A percentile compares a stretch with the other conserved stretches of the same genome.
Conservation (phyloP, 2,797 vertebrate species). For the Rhodeus uyekii region DNA sequence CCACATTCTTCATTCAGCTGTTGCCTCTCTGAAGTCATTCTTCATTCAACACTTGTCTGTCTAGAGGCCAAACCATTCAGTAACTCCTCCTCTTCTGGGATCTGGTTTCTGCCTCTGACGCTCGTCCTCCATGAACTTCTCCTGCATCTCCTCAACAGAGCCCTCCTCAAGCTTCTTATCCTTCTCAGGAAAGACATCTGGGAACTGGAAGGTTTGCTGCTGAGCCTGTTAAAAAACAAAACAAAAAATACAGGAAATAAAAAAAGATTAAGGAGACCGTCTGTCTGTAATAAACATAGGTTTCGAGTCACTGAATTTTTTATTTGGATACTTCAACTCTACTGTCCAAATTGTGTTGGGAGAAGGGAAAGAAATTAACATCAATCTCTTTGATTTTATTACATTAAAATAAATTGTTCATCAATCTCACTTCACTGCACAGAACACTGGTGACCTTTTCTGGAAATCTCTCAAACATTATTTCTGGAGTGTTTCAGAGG, state of each 20-base stretch:
- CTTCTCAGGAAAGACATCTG: slow-evolving; percentile 88
- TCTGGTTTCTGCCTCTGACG: slow-evolving; percentile 79
- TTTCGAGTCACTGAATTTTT: neutral
- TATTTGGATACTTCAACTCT: neutral
- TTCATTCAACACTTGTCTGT: slow-evolving; percentile 50
- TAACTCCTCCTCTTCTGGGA: slow-evolving; percentile 86
- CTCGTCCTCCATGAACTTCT: slow-evolving; percentile 82
- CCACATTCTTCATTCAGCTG: slow-evolving; percentile 43
- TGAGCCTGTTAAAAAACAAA: too few species aligned
- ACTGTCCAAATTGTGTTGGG: neutral
- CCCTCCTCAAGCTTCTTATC: slow-evolving; percentile 65
- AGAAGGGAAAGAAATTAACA: neutral
- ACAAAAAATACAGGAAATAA: slow-evolving; percentile 42
- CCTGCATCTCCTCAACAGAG: slow-evolving; percentile 76
- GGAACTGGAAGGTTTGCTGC: slow-evolving; percentile 91
- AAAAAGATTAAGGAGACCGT: slow-evolving; percentile 6
- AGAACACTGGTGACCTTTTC: slow-evolving; percentile 36
- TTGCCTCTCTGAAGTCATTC: slow-evolving; percentile 37
- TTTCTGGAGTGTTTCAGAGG: slow-evolving; percentile 35
- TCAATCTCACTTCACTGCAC: slow-evolving; percentile 21
- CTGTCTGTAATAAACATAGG: neutral
- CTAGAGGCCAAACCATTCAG: slow-evolving; percentile 91
- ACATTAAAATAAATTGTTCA: neutral
- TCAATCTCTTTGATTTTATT: neutral
- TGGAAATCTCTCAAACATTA: slow-evolving; percentile 14